These are phyloP conservation scores for Artibeus jamaicensis DNA, from an alignment of 2,797 vertebrate genomes.

Conservation along the genomic window DNA sequence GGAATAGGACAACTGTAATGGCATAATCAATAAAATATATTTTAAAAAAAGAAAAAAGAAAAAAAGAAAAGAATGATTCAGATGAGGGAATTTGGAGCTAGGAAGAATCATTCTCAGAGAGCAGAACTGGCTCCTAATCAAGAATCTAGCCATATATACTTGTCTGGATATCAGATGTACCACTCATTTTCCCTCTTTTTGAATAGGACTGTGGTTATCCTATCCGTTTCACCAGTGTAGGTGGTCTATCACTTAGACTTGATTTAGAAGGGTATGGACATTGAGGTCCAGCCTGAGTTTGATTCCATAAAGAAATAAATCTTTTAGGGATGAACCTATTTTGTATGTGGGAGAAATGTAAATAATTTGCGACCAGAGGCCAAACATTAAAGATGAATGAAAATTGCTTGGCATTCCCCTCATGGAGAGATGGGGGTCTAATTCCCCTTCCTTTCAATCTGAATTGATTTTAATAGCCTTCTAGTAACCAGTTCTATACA, in stretches of 20 bases:
- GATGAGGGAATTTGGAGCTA: neutral
- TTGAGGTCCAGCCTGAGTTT: neutral
- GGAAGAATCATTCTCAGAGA: neutral
- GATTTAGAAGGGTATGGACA: neutral
- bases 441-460: neutral
- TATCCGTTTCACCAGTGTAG: neutral
- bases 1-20: too few relatives aligned
- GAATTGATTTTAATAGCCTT: neutral
- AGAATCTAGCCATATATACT: neutral
- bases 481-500: neutral
- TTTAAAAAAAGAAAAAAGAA: too few relatives aligned
- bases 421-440: neutral
- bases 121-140: neutral
- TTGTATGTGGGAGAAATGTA: neutral
- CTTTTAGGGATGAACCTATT: neutral
- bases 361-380: neutral
- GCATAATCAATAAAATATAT: too few relatives aligned
- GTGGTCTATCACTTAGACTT: neutral
- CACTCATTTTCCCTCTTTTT: neutral
- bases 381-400: neutral
- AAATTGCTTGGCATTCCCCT: neutral
- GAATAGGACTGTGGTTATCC: neutral
- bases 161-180: neutral
- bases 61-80: neutral
- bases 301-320: neutral